Evolutionary conservation across 2,888 invertebrate species (phyloP).

Genomic region (Pheosia gnoma): DNA sequence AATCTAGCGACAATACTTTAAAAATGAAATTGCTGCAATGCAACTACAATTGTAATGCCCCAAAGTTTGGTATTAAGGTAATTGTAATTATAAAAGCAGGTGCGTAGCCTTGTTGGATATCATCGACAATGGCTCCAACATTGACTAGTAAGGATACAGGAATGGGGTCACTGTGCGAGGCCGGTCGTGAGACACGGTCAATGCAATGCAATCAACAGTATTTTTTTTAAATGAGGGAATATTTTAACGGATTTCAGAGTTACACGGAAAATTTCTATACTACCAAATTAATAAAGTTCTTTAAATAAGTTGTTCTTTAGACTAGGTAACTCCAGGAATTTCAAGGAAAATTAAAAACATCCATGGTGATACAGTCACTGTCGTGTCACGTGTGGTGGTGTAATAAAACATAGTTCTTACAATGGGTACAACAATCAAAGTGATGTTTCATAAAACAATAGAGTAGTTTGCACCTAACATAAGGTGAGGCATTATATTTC

Average conservation of each 20-base stretch:
- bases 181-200: conserved; percentile 53
- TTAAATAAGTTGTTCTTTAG: too few species aligned
- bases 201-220: conserved; percentile 52
- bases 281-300: neutral
- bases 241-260: conserved; percentile 22
- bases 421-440: conserved; percentile 11
- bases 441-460: conserved; percentile 29
- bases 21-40: conserved; percentile 4
- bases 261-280: conserved; percentile 8
- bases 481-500: conserved; percentile 41
- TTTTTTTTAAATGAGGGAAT: conserved; percentile 46
- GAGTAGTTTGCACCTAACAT: conserved; percentile 34
- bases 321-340: neutral
- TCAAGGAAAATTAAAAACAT: neutral
- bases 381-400: neutral
- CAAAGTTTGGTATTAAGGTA: conserved; percentile 26
- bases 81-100: conserved; percentile 33
- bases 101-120: conserved; percentile 47
- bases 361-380: neutral
- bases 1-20: conserved; percentile 3
- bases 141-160: conserved; percentile 65
- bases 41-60: neutral
- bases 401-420: conserved; percentile 10
- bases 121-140: conserved; percentile 58
- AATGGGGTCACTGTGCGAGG: conserved; percentile 73